Evolutionary conservation across 2,888 invertebrate genomes (phyloP), one percentile per base, ranked within the genome.

Genomic region (Adineta ricciae): DNA sequence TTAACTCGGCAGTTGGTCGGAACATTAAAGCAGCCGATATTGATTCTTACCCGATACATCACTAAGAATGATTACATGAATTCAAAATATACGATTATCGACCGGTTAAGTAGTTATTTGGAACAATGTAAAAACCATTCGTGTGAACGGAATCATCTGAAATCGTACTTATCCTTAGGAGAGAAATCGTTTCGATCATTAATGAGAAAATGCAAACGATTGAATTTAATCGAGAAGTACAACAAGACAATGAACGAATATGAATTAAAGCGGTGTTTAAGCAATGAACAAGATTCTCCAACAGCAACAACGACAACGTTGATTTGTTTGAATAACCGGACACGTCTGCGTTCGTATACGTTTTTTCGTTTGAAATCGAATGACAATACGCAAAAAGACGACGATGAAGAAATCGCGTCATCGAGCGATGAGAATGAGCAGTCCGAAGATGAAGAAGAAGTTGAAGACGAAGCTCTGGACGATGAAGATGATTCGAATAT

Each of bases 101-200:
- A 78, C 41, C 38, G 41, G 14, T 38, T 78, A n/a, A 78, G 41
- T 41, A 41, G n/a, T 3, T 78, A 78, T 78, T 78, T 78, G n/a
- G 41, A 78, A 78, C 41, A 78, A 41, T 41, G 41, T 41, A 41
- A 41, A 41, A 41, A 41, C n/a, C 11, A 14, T 21, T 52, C 78
- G n/a, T 78, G 78, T 78, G 78, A 78, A 78, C 7, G 78, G n/a
- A 78, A 78, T 78, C 24, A 78, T 41, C 41, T 78, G 5, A 78
- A 78, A 78, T 3, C 78, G 24, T 78, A 78, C 41, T 78, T 78
- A 41, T 41, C 38, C 24, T 78, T 78, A 78, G 78, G 78, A 41
- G 78, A 78, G n/a, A 78, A 78, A 78, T 78, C 78, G 11, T 78
- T 78, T 41, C 78, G 78, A 24, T 38, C 78, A 78, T 78, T 78